Evolutionary conservation across 2,797 vertebrate species (phyloP).

Genomic region (Picus viridis): DNA sequence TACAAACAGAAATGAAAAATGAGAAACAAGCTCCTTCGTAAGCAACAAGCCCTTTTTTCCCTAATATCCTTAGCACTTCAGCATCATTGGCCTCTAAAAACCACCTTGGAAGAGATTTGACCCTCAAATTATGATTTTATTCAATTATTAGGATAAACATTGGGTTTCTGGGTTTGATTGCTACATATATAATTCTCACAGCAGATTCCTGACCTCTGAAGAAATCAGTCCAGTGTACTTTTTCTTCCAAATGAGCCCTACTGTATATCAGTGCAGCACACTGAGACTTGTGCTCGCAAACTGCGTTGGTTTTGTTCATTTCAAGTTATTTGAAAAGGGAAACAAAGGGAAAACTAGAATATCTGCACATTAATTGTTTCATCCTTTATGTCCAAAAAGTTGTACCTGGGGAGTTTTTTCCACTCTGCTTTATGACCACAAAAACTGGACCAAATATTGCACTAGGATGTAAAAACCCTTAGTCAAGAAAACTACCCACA

Average conservation of each 20-base stretch:
- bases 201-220: slow-evolving; percentile 9
- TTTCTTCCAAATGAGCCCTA: neutral
- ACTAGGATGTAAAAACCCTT: neutral
- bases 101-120: neutral
- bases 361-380: neutral
- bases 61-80: slow-evolving; percentile 3
- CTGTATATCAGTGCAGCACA: neutral
- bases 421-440: neutral
- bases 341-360: neutral
- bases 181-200: neutral
- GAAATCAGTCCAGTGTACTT: neutral
- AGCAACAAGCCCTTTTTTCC: slow-evolving; percentile 29
- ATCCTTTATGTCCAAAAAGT: neutral
- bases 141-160: slow-evolving; percentile 30
- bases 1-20: slow-evolving; percentile 83
- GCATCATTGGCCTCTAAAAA: neutral
- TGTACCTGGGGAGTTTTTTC: fast-evolving
- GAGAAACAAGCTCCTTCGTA: slow-evolving; percentile 53
- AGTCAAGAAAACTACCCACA: neutral
- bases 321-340: neutral
- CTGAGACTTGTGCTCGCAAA: neutral
- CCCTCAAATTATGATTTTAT: slow-evolving; percentile 22
- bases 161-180: neutral
- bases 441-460: neutral
- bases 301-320: neutral